A percentile compares a stretch with the other conserved stretches of the same genome.
phyloP scores from a whole-genome alignment of 2,888 invertebrate species.

The Callimorpha dominula region DNA sequence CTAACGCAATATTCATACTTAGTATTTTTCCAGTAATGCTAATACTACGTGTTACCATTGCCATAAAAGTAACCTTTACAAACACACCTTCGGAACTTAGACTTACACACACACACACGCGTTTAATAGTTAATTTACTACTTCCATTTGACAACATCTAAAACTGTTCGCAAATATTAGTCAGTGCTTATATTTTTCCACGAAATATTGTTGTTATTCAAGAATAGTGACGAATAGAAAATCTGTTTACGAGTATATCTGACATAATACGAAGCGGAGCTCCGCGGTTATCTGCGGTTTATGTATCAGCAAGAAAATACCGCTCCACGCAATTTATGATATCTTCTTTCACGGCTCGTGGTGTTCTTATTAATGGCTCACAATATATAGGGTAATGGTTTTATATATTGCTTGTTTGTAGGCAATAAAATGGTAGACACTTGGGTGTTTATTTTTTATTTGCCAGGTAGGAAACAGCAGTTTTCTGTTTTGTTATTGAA shows the following conservation, averaged over 20 bases:
- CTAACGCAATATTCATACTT: no score
- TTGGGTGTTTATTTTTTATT: constrained; percentile 1
- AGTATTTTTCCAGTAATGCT: no score
- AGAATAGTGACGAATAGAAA: constrained; percentile 15
- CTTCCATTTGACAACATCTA: not conserved
- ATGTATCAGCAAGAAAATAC: constrained; percentile 6
- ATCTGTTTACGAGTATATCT: constrained; percentile 19
- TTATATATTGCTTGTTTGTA: constrained; percentile 19
- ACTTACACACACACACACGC: not conserved
- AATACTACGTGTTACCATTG: no score
- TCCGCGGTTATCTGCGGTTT: constrained; percentile 1
- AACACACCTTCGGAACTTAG: not conserved
- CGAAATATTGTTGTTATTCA: not conserved
- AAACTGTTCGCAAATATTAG: not conserved
- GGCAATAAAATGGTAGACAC: not conserved
- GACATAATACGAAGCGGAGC: constrained; percentile 6
- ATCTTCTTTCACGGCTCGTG: constrained; percentile 22
- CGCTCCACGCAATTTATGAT: constrained; percentile 31
- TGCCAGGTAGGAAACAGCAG: not conserved
- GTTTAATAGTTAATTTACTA: not conserved
- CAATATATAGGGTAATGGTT: constrained; percentile 23
- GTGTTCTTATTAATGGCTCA: constrained; percentile 31
- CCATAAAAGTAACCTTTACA: not conserved
- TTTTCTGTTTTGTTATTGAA: not conserved
- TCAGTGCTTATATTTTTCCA: not conserved